Percentiles rank a stretch among this genome's conserved stretches.
Evolutionary conservation across 2,888 invertebrate species (phyloP).

Genomic region (Meiosimyza decipiens): DNA sequence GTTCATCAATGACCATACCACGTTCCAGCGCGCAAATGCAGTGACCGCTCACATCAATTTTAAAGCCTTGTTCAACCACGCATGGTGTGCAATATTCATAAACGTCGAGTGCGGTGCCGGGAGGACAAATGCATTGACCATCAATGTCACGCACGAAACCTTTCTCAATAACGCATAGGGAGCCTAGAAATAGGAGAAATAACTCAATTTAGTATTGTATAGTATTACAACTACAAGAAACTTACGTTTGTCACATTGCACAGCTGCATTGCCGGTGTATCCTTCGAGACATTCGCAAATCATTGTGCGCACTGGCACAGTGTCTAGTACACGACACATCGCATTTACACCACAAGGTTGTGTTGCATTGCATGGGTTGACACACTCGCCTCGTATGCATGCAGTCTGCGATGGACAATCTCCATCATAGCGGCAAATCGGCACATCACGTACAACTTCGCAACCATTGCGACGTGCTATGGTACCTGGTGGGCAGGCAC

Average conservation of each 20-base stretch:
- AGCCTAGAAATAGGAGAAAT: constrained; percentile 65
- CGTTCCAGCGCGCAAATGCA: constrained; percentile 85
- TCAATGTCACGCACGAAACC: constrained; percentile 74
- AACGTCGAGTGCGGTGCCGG: constrained; percentile 79
- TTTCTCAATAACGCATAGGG: constrained; percentile 75
- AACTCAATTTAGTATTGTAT: neutral
- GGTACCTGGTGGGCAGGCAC: constrained; percentile 83
- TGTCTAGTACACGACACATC: constrained; percentile 81
- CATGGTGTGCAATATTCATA: constrained; percentile 84
- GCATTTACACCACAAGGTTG: constrained; percentile 86
- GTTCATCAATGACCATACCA: constrained; percentile 81
- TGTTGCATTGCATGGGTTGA: constrained; percentile 83
- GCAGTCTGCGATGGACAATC: constrained; percentile 87
- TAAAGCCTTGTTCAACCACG: constrained; percentile 76
- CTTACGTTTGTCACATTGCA: constrained; percentile 81
- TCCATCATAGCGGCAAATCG: constrained; percentile 79
- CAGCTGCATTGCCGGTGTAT: constrained; percentile 87
- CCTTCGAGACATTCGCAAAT: constrained; percentile 88
- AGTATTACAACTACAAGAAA: neutral
- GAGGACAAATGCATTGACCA: constrained; percentile 80
- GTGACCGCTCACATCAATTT: constrained; percentile 80
- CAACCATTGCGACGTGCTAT: constrained; percentile 75
- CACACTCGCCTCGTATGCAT: constrained; percentile 83
- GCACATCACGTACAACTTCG: constrained; percentile 68
- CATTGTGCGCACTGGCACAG: constrained; percentile 87